These are phyloP conservation scores for Scolopax bukidnonensis DNA, from an alignment of 2,797 vertebrate species.

Conservation along the genomic window DNA sequence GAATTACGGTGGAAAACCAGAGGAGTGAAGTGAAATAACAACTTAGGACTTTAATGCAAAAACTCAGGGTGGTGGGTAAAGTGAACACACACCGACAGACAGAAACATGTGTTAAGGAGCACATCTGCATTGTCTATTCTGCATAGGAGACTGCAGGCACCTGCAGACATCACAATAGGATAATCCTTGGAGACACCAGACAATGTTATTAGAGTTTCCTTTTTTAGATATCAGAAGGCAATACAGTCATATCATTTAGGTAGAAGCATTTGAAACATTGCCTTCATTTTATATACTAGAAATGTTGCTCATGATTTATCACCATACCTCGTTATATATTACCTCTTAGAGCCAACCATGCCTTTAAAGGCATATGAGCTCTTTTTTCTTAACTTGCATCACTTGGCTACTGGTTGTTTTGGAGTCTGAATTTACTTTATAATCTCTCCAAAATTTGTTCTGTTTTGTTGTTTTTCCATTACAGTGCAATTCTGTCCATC, in stretches of 20 bases:
- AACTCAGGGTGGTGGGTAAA: background rate
- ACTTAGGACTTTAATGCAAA: background rate
- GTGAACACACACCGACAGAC: background rate
- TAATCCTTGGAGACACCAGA: background rate
- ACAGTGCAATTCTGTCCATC: background rate
- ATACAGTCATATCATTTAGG: background rate
- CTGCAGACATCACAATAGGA: fast-evolving
- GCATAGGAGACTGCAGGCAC: background rate
- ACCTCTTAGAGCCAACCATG: background rate
- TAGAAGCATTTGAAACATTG: background rate
- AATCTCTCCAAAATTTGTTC: background rate
- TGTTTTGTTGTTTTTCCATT: background rate
- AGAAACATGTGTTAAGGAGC: fast-evolving
- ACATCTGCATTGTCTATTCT: background rate
- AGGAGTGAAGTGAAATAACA: background rate
- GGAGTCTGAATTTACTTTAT: background rate
- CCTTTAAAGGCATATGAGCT: background rate
- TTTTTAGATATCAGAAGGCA: background rate
- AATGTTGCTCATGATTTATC: background rate
- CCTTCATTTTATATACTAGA: background rate
- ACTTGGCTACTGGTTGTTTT: background rate
- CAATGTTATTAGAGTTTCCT: background rate
- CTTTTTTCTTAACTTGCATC: background rate
- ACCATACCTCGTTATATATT: background rate
- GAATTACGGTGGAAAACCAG: slow-evolving; percentile 36